phyloP scores from a whole-genome alignment of 1,140 invertebrate genomes.

The Phymorhynchus buccinoides region DNA sequence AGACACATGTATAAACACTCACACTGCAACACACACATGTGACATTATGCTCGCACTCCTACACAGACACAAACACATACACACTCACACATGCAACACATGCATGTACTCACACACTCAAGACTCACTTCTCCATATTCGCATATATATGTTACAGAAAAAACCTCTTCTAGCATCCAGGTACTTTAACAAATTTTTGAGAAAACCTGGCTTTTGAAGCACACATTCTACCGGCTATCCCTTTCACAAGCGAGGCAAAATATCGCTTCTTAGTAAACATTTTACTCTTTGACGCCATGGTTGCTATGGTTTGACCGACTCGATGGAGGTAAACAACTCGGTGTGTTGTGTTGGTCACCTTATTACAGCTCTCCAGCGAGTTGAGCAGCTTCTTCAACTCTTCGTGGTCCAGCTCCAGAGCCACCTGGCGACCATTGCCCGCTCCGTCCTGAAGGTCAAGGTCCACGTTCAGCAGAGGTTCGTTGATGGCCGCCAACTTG shows the following conservation, averaged over 20 bases:
- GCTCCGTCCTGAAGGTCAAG: constrained; percentile 53
- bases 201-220: too few relatives aligned
- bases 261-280: too few relatives aligned
- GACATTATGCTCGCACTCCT: not conserved
- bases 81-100: not conserved
- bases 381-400: constrained; percentile 61
- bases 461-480: constrained; percentile 62
- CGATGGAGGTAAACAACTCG: not conserved
- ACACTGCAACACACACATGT: not conserved
- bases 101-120: not conserved
- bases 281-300: not conserved
- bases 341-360: constrained; percentile 53
- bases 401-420: constrained; percentile 61
- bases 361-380: constrained; percentile 64
- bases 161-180: too few relatives aligned
- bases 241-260: not conserved
- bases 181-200: too few relatives aligned
- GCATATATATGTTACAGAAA: too few relatives aligned
- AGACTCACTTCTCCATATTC: not conserved
- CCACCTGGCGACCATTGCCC: constrained; percentile 48
- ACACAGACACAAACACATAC: not conserved
- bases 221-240: too few relatives aligned
- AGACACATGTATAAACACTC: too few relatives aligned
- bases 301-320: not conserved
- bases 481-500: constrained; percentile 61